Percentiles rank a stretch among this genome's conserved stretches.
Conservation (phyloP, 2,888 invertebrate species). For the Zygaena filipendulae region DNA sequence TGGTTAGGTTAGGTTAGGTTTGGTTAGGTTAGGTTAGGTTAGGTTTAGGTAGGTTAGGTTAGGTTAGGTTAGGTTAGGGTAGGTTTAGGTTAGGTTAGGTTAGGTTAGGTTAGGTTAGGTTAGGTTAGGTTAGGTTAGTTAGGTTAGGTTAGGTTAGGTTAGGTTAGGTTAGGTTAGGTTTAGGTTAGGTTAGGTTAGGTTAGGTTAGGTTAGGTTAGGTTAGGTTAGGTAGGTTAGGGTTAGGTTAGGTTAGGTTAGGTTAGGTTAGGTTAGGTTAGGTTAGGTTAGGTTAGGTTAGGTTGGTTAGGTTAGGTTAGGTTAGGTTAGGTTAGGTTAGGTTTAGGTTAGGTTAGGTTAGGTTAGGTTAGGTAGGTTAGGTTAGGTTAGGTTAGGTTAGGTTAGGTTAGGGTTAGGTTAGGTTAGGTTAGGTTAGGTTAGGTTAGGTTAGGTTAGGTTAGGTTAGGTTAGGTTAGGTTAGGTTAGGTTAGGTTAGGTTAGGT, state of each 20-base stretch:
- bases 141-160: slow-evolving; percentile 12
- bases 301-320: slow-evolving; percentile 21
- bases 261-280: slow-evolving; percentile 2
- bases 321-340: slow-evolving; percentile 18
- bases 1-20: slow-evolving; percentile 5
- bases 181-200: no score
- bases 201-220: slow-evolving; percentile 10
- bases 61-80: slow-evolving; percentile 9
- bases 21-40: slow-evolving; percentile 5
- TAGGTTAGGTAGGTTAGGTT: slow-evolving; percentile 20
- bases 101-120: slow-evolving; percentile 12
- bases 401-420: slow-evolving; percentile 20
- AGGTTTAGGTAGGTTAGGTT: no score
- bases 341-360: slow-evolving; percentile 19
- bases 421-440: slow-evolving; percentile 16
- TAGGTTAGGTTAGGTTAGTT: slow-evolving; percentile 11
- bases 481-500: slow-evolving; percentile 18
- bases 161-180: slow-evolving; percentile 10
- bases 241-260: slow-evolving; percentile 8
- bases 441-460: slow-evolving; percentile 19
- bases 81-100: no score
- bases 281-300: slow-evolving; percentile 8
- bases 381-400: slow-evolving; percentile 21
- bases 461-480: slow-evolving; percentile 19
- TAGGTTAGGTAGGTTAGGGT: slow-evolving; percentile 9